Evolutionary conservation across 2,113 vertebrate genomes (phyloP).

Genomic region (Felis catus): DNA sequence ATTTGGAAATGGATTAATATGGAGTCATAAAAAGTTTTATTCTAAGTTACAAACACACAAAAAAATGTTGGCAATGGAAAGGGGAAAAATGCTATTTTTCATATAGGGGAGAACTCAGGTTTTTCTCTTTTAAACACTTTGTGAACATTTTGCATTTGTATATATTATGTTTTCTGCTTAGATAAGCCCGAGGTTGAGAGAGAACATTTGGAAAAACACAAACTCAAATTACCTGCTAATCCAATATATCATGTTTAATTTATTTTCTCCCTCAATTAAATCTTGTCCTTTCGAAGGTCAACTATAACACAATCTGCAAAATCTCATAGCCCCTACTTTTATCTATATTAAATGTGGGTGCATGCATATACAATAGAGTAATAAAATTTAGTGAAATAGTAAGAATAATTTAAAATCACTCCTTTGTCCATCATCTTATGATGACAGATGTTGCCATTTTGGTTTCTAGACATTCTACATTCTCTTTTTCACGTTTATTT

Average conservation of each 20-base stretch:
- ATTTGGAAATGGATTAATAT: slow-evolving; percentile 38
- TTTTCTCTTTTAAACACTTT: slow-evolving; percentile 46
- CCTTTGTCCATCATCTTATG: background rate
- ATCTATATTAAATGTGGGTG: background rate
- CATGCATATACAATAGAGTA: background rate
- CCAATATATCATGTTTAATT: slow-evolving; percentile 7
- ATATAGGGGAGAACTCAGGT: background rate
- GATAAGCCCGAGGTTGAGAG: slow-evolving; percentile 33
- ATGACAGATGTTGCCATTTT: background rate
- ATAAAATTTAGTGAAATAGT: background rate
- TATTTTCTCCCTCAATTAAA: background rate
- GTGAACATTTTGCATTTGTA: slow-evolving; percentile 33
- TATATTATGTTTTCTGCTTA: slow-evolving; percentile 47
- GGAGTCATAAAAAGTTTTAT: background rate
- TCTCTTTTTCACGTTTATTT: slow-evolving; percentile 19
- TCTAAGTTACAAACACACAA: background rate
- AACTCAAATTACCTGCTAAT: slow-evolving; percentile 47
- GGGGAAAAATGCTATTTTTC: slow-evolving; percentile 36
- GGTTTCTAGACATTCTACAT: background rate
- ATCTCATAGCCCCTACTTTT: background rate
- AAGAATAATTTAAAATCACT: slow-evolving; percentile 1
- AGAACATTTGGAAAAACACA: slow-evolving; percentile 44
- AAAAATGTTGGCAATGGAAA: background rate
- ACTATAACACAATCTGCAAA: background rate
- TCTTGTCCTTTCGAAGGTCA: background rate